phyloP scores from a whole-genome alignment of 2,888 invertebrate species.

The Autographa gamma region DNA sequence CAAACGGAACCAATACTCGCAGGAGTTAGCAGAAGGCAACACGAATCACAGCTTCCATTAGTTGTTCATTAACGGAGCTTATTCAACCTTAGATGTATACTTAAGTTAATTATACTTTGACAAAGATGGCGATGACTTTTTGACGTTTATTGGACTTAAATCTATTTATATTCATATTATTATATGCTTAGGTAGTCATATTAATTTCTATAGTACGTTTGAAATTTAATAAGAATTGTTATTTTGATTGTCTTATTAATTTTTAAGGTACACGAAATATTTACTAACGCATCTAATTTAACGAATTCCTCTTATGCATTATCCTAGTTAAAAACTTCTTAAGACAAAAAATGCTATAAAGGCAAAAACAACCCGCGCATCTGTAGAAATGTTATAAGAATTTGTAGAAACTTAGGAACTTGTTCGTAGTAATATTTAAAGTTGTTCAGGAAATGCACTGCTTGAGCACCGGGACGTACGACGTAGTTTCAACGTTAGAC shows the following conservation, averaged over 20 bases:
- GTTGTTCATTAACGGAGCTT: conserved; percentile 68
- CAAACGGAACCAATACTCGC: conserved; percentile 75
- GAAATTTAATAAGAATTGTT: too few species aligned
- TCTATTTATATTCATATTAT: too few species aligned
- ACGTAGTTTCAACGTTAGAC: conserved; percentile 40
- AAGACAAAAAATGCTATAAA: conserved; percentile 8
- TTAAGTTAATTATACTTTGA: conserved; percentile 41
- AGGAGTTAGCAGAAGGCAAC: conserved; percentile 63
- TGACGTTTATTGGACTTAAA: too few species aligned
- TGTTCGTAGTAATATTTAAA: conserved; percentile 60
- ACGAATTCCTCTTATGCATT: background rate
- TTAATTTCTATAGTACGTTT: too few species aligned
- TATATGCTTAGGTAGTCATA: too few species aligned
- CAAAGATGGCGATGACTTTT: too few species aligned
- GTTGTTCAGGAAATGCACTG: conserved; percentile 59
- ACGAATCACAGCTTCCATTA: conserved; percentile 70
- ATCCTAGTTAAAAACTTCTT: conserved; percentile 16
- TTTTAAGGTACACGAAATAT: too few species aligned
- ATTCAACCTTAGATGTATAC: conserved; percentile 54
- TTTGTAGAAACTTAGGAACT: conserved; percentile 58
- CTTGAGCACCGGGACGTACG: conserved; percentile 42
- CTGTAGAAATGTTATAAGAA: conserved; percentile 33
- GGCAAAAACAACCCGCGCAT: conserved; percentile 13
- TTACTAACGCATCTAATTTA: background rate
- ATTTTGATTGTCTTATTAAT: too few species aligned